Base-by-base conservation (phyloP, 1,140 invertebrate species). In the Scylla paramamosain region DNA sequence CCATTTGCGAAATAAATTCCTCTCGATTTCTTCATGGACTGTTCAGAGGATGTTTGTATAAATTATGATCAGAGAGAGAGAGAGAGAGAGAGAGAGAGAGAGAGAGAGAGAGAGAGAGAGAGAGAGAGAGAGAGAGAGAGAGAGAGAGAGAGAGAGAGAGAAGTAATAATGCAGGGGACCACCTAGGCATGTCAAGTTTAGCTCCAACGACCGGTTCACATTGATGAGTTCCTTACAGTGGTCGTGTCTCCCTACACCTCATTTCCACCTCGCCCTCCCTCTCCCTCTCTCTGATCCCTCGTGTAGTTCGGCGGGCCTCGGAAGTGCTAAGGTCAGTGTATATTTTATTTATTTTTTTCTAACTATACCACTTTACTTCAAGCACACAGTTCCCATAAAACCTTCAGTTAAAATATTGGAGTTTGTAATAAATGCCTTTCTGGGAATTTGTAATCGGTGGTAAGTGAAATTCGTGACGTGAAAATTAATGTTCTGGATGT, bases 81-180 rank as follows among this genome's bases (percentile, higher is more conserved):
- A 59, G 67, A 77, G 67, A 77, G 67, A 77, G 67, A 77, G 67
- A 77, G 67, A 77, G 67, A 77, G 67, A 77, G 67, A 77, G 67
- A 77, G 67, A 77, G 67, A 77, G 52, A 59, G 52, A 59, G 52
- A 59, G 52, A 59, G 52, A 59, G 52, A 59, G 52, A 59, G 67
- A 77, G 67, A 77, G 10, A 77, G 67, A 48, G 46, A 48, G 46
- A 48, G 46, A 59, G 46, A 48, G 46, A 48, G 59, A 67, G 59
- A 67, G 59, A 67, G 59, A 67, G 59, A 67, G 59, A 67, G 59
- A 67, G 59, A 67, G 59, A 67, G 59, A 67, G 59, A 67, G 59
- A 67, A 20, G 59, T 67, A 67, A 67, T 67, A 67, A 20, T 12
- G 67, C 67, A n/a, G 67, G 67, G 67, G 67, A n/a, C 67, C 25